Evolutionary conservation across 2,888 invertebrate species (phyloP).

Genomic region (Sycophila texana): DNA sequence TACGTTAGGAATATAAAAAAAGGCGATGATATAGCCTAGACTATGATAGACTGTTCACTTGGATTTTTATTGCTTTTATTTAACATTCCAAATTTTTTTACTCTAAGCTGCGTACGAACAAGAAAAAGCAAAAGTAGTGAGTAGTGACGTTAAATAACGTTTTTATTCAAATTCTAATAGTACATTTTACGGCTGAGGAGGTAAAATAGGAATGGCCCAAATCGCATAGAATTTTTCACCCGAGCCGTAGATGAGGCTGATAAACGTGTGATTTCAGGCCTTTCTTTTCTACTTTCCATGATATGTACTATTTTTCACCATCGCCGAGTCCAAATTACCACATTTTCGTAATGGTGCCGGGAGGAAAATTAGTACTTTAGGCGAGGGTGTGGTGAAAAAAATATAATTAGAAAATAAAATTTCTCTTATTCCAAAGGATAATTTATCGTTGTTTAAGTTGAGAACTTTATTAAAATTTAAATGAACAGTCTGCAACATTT

Average conservation of each 20-base stretch:
- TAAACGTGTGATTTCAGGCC: not conserved
- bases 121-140: not conserved
- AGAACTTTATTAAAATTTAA: conserved; percentile 23
- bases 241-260: no score
- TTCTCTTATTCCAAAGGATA: not conserved
- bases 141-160: not conserved
- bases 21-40: no score
- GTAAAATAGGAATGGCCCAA: no score
- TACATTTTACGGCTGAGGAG: no score
- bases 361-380: not conserved
- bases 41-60: conserved; percentile 41
- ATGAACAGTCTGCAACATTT: conserved; percentile 31
- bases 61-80: conserved; percentile 20
- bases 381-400: not conserved
- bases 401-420: not conserved
- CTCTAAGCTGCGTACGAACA: not conserved
- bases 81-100: conserved; percentile 44
- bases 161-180: not conserved
- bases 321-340: no score
- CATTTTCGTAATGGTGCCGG: not conserved
- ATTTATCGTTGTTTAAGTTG: not conserved
- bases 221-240: no score
- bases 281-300: not conserved
- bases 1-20: no score
- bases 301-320: no score